Evolutionary conservation across 2,797 vertebrate species (phyloP), one percentile per base, ranked within the genome.

Genomic region (Sebastolobus altivelis): DNA sequence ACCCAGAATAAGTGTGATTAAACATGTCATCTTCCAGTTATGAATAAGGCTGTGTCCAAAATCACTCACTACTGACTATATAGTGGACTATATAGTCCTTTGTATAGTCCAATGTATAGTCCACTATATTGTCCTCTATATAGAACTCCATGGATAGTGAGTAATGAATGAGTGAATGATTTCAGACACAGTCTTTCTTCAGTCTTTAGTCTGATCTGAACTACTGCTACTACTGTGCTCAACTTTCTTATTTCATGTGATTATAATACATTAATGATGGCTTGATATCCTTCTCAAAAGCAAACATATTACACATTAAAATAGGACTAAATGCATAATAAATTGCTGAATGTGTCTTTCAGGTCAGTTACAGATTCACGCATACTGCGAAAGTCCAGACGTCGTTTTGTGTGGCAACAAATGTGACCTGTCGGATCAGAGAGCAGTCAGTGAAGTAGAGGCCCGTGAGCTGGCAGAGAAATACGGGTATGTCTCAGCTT

Each of bases 321-420:
- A 74, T 14, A 2, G 6, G 29, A 49, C 13, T 33, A 14, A 38
- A 68, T 33, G 2, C 11, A 55, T 65, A 49, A 58, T 33, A 18
- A 60, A 55, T 7, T 1, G 5, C n/a, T 71, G 13, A 13, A 29
- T 82, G n/a, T 81, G 6, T 87, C 46, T 90, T 72, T 66, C 89
- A 99, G 99, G 97, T 91, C 99, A 99, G 94, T 92, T 99, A 76
- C 99, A 99, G 93, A 95, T 97, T 84, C 98, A 99, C 0, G 98
- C 98, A 0, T 99, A 99, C 90, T 99, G 99, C 80, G 98, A 99
- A 91, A 99, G 97, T 92, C 99, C 99, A 13, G 99, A 99, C 70
- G 96, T 99, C 22, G 96, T 99, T 29, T 87, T 99, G 40, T 99
- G 99, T 87, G 99, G 98, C 38, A 99, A 99, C 93, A 99, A 99